These are phyloP conservation scores for Anser brachyrhynchus DNA, from an alignment of 2,113 vertebrate species.

Conservation along the genomic window DNA sequence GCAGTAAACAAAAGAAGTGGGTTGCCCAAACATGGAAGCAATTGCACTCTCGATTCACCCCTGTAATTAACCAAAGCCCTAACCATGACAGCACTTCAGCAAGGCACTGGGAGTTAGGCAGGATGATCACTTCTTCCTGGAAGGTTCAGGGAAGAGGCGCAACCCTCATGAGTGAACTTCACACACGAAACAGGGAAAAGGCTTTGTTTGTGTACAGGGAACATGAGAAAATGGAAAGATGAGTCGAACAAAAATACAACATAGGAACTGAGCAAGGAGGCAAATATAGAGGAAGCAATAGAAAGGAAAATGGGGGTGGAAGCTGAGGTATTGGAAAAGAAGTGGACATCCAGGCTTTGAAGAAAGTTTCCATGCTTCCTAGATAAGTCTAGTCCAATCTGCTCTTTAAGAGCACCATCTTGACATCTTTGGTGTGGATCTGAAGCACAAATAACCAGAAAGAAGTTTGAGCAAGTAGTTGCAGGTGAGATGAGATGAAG, in stretches of 20 bases:
- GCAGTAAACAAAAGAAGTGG: neutral
- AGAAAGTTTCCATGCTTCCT: neutral
- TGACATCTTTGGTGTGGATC: neutral
- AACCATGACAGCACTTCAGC: neutral
- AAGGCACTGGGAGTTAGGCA: neutral
- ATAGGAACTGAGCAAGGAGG: neutral
- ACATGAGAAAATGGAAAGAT: neutral
- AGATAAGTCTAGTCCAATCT: neutral
- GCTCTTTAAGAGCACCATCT: neutral
- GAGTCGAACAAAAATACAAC: neutral
- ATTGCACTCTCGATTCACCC: neutral
- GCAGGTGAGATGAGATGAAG: neutral
- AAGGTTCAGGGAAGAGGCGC: neutral
- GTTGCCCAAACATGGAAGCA: neutral
- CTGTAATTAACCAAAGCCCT: neutral
- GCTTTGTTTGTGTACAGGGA: neutral
- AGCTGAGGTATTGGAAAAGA: neutral
- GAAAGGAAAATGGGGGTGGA: neutral
- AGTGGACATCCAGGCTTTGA: neutral
- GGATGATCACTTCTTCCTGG: accelerated
- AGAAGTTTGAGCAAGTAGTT: neutral
- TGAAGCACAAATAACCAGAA: neutral
- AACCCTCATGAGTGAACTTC: neutral
- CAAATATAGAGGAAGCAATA: neutral
- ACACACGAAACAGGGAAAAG: neutral